These are phyloP conservation scores for Phyto melanocephala DNA, from an alignment of 2,888 invertebrate species.

Conservation along the genomic window DNA sequence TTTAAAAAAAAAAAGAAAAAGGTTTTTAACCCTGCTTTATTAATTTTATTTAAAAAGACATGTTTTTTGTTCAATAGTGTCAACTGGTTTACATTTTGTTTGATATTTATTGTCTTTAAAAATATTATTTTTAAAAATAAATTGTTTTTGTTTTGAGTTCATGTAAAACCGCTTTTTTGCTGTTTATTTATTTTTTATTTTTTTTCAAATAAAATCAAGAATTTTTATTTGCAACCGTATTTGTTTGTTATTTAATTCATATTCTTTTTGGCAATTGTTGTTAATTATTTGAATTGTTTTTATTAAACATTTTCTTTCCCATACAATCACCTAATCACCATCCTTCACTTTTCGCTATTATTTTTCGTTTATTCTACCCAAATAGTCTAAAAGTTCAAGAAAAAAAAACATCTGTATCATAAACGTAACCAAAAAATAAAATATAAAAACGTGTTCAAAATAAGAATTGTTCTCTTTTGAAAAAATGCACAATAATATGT, in stretches of 20 bases:
- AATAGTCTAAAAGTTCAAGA: not conserved
- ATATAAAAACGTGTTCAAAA: conserved; percentile 18
- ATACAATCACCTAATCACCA: not conserved
- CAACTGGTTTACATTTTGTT: conserved; percentile 40
- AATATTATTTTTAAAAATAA: conserved; percentile 14
- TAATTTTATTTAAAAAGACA: no score
- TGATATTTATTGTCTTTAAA: not conserved
- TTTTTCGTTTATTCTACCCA: not conserved
- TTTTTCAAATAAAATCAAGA: not conserved
- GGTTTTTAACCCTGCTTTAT: no score
- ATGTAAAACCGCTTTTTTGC: conserved; percentile 58
- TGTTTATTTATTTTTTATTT: not conserved
- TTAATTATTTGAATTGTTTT: conserved; percentile 22
- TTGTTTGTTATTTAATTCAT: conserved; percentile 26
- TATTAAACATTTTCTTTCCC: not conserved
- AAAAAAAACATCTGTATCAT: conserved; percentile 3
- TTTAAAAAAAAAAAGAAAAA: no score
- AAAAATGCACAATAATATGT: no score
- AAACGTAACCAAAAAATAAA: not conserved
- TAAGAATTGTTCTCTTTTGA: not conserved
- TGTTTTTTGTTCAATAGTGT: conserved; percentile 41
- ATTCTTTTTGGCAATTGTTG: conserved; percentile 39
- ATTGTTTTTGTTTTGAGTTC: conserved; percentile 32
- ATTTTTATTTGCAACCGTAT: not conserved
- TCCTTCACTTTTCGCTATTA: not conserved